Percentiles rank a stretch among this genome's conserved stretches.
Conservation (phyloP, 2,113 vertebrate species). For the Cebidichthys violaceus region DNA sequence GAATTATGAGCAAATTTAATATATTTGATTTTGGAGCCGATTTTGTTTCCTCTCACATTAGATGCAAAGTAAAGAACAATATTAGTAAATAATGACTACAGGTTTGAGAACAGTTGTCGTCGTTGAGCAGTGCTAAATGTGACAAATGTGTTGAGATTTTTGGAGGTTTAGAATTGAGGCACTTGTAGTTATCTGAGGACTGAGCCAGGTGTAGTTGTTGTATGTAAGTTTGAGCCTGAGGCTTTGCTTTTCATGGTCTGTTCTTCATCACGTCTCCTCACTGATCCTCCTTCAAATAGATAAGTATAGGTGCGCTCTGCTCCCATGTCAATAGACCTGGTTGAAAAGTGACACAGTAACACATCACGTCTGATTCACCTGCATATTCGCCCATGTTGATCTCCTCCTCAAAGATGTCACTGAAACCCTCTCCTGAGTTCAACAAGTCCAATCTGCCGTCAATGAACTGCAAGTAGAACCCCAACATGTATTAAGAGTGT, state of each 20-base stretch:
- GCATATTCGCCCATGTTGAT: conserved; percentile 96
- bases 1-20: too few species aligned
- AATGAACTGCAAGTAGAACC: conserved; percentile 88
- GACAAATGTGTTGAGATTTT: too few species aligned
- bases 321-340: background rate
- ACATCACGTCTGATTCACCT: conserved; percentile 79
- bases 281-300: background rate
- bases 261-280: too few species aligned
- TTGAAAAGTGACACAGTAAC: background rate
- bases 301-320: too few species aligned
- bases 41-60: background rate
- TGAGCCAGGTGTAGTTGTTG: too few species aligned
- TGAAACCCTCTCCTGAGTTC: conserved; percentile 97
- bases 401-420: conserved; percentile 97
- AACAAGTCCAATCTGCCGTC: conserved; percentile 94
- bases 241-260: too few species aligned
- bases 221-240: too few species aligned
- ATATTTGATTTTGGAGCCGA: too few species aligned
- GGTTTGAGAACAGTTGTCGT: background rate
- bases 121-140: too few species aligned
- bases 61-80: background rate
- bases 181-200: too few species aligned
- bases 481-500: background rate
- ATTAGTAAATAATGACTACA: background rate
- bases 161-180: too few species aligned